These are phyloP conservation scores for Gadus macrocephalus DNA, from an alignment of 2,113 vertebrate genomes.

Conservation along the genomic window DNA sequence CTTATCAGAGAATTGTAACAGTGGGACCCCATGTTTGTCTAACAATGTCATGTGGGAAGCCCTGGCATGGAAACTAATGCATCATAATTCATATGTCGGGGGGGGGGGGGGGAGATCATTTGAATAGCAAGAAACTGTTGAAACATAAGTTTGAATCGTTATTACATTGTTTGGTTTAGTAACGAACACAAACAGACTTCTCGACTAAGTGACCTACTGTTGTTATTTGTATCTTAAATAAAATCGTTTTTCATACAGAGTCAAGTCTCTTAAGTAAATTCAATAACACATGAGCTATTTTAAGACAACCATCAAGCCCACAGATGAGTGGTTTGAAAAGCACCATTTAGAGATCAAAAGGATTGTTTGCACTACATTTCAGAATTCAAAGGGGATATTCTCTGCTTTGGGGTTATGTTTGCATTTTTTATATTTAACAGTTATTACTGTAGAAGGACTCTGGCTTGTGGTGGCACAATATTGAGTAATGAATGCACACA, in stretches of 20 bases:
- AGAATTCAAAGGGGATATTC: conserved; percentile 13
- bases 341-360: conserved; percentile 22
- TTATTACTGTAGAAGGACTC: not conserved
- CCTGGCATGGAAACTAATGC: too few relatives aligned
- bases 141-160: conserved; percentile 10
- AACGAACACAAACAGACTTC: conserved; percentile 12
- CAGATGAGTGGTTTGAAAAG: not conserved
- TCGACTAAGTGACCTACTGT: conserved; percentile 11
- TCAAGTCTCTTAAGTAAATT: not conserved
- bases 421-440: not conserved
- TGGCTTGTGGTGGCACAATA: conserved; percentile 7
- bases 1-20: not conserved
- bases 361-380: conserved; percentile 20
- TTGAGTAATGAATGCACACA: not conserved
- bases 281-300: not conserved
- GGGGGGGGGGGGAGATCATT: not conserved
- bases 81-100: too few relatives aligned
- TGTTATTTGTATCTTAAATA: conserved; percentile 1
- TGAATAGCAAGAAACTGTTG: not conserved
- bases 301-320: conserved; percentile 1
- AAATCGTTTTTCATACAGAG: not conserved
- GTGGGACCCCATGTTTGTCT: too few relatives aligned
- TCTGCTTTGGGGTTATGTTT: too few relatives aligned
- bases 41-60: too few relatives aligned
- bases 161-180: conserved; percentile 23